A percentile compares a stretch with the other conserved stretches of the same genome.
Conservation (phyloP, 2,797 vertebrate genomes). For the Neosilurus mollespiculum region DNA sequence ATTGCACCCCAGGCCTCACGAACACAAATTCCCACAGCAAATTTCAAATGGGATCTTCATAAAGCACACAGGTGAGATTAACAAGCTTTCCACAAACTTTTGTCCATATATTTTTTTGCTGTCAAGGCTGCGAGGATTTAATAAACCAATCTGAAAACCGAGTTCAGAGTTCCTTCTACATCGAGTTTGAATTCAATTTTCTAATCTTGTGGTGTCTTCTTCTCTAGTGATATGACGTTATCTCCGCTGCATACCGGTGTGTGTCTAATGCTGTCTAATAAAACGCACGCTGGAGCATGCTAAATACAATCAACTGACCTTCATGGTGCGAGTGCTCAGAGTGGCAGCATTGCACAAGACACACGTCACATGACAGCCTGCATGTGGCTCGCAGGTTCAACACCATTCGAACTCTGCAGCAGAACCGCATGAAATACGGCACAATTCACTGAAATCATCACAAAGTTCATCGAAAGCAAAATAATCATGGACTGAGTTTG, state of each 20-base stretch:
- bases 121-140: too few species aligned
- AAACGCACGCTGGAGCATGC: not conserved
- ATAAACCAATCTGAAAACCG: too few species aligned
- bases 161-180: not conserved
- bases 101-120: not conserved
- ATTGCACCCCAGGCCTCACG: not conserved
- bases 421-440: not conserved
- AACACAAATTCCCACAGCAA: not conserved
- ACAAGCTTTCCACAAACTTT: not conserved
- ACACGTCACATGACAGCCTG: not conserved
- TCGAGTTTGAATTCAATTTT: not conserved
- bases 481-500: too few species aligned
- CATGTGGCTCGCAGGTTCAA: not conserved
- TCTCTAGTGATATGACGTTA: not conserved
- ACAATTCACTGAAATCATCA: too few species aligned
- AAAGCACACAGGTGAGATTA: not conserved
- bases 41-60: not conserved
- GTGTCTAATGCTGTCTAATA: not conserved
- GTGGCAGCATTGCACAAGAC: not conserved
- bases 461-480: too few species aligned
- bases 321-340: not conserved
- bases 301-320: conserved; percentile 8
- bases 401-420: not conserved
- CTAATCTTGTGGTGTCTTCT: conserved; percentile 3
- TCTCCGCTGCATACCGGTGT: not conserved